phyloP scores from a whole-genome alignment of 2,797 vertebrate genomes.

The Semotilus atromaculatus region DNA sequence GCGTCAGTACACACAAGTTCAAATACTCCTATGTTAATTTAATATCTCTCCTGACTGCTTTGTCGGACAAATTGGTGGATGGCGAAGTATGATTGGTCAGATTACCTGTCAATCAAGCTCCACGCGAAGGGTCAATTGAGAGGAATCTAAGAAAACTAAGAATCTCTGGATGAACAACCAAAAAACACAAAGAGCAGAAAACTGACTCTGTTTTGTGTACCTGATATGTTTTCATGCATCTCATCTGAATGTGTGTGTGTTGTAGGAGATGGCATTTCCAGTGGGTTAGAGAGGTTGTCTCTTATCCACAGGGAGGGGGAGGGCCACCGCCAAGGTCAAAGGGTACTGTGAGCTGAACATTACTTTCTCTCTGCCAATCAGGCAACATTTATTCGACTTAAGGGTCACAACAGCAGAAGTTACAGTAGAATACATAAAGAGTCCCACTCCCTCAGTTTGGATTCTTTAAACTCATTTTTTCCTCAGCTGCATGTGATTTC shows the following conservation, averaged over 20 bases:
- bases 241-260: conserved; percentile 18
- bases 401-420: conserved; percentile 64
- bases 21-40: too few relatives aligned
- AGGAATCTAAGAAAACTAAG: neutral
- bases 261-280: conserved; percentile 1
- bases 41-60: too few relatives aligned
- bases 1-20: too few relatives aligned
- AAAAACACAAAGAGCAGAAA: neutral
- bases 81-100: too few relatives aligned
- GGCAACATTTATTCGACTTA: conserved; percentile 67
- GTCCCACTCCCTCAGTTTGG: conserved; percentile 41
- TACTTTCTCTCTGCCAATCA: conserved; percentile 73
- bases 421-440: neutral
- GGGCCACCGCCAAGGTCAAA: conserved; percentile 80
- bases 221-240: neutral
- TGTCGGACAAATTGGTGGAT: too few relatives aligned
- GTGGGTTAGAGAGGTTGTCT: neutral
- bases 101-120: too few relatives aligned
- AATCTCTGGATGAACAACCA: neutral
- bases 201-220: neutral
- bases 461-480: conserved; percentile 65
- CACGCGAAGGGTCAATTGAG: too few relatives aligned
- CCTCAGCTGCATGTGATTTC: conserved; percentile 86
- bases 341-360: conserved; percentile 76
- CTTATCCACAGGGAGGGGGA: conserved; percentile 49